These are phyloP conservation scores for Epinephelus fuscoguttatus DNA, from an alignment of 2,113 vertebrate genomes.

Conservation along the genomic window DNA sequence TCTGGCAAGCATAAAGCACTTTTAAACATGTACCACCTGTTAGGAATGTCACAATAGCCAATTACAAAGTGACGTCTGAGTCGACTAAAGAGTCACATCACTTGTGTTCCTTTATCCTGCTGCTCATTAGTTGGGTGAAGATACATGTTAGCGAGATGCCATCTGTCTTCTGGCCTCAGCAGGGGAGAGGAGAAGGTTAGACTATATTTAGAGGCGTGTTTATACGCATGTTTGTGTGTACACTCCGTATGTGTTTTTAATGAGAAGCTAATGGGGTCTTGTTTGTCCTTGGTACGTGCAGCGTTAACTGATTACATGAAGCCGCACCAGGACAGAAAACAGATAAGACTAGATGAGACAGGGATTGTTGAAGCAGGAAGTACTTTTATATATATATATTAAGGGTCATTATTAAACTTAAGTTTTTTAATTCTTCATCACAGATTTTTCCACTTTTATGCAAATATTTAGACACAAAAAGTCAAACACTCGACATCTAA, in stretches of 20 bases:
- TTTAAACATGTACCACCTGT: not conserved
- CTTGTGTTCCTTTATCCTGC: not conserved
- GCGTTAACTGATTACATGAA: constrained; percentile 1
- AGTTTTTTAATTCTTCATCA: too few relatives aligned
- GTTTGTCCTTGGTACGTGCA: not conserved
- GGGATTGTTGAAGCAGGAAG: not conserved
- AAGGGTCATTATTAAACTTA: too few relatives aligned
- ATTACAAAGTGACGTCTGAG: not conserved
- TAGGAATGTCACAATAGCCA: not conserved
- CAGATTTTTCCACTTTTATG: too few relatives aligned
- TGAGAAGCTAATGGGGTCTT: constrained; percentile 16
- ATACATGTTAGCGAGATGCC: not conserved
- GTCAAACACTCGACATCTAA: too few relatives aligned
- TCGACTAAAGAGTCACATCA: not conserved
- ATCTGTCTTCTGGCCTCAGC: not conserved
- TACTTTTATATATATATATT: not conserved
- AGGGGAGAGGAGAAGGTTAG: constrained; percentile 23
- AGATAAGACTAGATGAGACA: not conserved
- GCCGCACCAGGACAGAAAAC: not conserved
- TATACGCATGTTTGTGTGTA: not conserved
- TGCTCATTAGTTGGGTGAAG: not conserved
- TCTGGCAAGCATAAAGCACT: not conserved
- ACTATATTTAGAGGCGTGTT: constrained; percentile 31
- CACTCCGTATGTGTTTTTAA: constrained; percentile 1
- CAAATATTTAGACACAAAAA: too few relatives aligned